Conservation (phyloP, 2,888 invertebrate genomes). For the Cataglyphis albicans region DNA sequence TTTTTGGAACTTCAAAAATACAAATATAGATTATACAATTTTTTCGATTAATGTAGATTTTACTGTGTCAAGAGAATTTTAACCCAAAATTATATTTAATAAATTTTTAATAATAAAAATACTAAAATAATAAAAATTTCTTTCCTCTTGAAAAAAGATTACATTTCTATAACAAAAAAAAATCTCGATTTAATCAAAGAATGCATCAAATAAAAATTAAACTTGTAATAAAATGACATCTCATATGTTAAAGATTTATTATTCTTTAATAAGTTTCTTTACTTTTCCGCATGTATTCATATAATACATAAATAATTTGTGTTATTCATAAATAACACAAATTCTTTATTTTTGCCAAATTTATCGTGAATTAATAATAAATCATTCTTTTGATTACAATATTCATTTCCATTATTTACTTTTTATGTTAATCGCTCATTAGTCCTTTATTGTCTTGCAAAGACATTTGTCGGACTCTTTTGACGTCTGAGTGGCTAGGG, state of each 20-base stretch:
- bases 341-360: conserved; percentile 1
- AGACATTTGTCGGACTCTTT: conserved; percentile 32
- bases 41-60: background rate
- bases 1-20: background rate
- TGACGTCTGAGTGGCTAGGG: conserved; percentile 32
- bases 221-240: background rate
- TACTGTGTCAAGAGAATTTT: background rate
- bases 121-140: background rate
- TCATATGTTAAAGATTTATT: background rate
- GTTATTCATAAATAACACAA: no score
- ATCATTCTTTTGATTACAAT: conserved; percentile 17
- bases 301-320: no score
- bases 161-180: background rate
- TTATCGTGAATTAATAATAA: conserved; percentile 14
- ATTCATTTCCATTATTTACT: conserved; percentile 11
- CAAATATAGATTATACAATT: background rate
- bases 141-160: background rate
- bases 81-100: background rate
- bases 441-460: conserved; percentile 60
- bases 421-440: conserved; percentile 47
- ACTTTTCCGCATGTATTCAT: background rate
- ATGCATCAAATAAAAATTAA: conserved; percentile 1
- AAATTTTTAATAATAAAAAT: background rate
- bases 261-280: background rate
- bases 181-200: background rate